Evolutionary conservation across 2,113 vertebrate species (phyloP).

Genomic region (Strix aluco): DNA sequence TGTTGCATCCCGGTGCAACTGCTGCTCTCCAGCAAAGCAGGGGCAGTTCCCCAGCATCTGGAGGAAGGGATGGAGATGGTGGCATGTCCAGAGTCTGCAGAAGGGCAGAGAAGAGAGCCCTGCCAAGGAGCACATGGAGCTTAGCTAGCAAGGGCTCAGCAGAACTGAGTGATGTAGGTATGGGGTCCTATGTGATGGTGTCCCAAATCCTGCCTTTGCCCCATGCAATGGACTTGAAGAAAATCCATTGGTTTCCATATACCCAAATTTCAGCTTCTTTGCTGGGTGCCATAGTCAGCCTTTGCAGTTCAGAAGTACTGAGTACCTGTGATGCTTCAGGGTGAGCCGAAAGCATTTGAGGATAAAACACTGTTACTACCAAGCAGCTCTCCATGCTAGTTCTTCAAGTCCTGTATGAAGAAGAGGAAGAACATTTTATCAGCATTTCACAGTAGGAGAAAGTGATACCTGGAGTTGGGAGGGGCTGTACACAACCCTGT

Average conservation of each 20-base stretch:
- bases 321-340: not conserved
- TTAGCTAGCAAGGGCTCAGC: not conserved
- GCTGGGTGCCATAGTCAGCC: not conserved
- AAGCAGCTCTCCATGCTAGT: not conserved
- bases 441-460: not conserved
- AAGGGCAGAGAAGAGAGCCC: not conserved
- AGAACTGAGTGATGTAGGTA: not conserved
- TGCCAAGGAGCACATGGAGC: not conserved
- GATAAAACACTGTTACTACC: not conserved
- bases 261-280: not conserved
- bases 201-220: not conserved
- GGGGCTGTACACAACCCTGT: not conserved
- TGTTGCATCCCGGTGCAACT: too few relatives aligned
- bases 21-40: not conserved
- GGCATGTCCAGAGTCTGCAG: not conserved
- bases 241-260: not conserved
- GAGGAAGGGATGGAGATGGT: not conserved
- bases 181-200: too few relatives aligned
- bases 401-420: not conserved
- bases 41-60: not conserved
- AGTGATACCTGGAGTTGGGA: not conserved
- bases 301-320: not conserved
- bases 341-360: not conserved
- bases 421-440: not conserved
- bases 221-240: rapidly evolving